Evolutionary conservation across 1,140 invertebrate species (phyloP), one percentile per base, ranked within the genome.

Genomic region (Pseudoatta argentina): DNA sequence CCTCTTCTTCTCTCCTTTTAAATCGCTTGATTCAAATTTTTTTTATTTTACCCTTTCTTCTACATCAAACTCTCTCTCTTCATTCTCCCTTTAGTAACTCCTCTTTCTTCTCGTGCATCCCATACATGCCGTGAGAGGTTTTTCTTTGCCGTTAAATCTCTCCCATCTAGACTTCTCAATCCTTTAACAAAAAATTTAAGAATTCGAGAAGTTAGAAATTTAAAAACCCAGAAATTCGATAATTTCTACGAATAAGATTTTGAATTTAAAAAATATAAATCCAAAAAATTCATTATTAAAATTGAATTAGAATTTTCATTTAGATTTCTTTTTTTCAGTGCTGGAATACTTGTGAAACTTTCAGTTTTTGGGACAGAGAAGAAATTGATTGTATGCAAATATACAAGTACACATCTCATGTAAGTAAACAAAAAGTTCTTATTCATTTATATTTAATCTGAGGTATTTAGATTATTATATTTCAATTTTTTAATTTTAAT

Each of bases 271-370:
- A 30, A 16, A 51, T 21, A 4, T 27, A 27, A 12, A 12, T 63
- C 6, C 4, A 0, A 48, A 34, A 34, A 57, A 16, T 94, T 85
- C 89, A 51, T 89, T 92, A 92, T 96, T 21, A 57, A 75, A 77
- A 34, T 76, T 44, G 4, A 48, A 48, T n/a, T 16, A 55, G 5
- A 77, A 77, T 30, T 63, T 77, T 64, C 3, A 77, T 12, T n/a
- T 24, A 76, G 5, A 30, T 27, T 77, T 63, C 7, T 39, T 96
- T 57, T 94, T 94, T 97, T 97, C 96, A 98, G 97, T 97, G 97
- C 93, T 97, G 97, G 97, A 96, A 97, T 93, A 97, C 97, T 93
- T 98, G 97, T 95, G 97, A 97, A 93, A 94, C 96, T 69, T 96
- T 97, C 86, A 97, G 97, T n/a, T 0, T 24, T 16, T 76, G 30